phyloP scores from a whole-genome alignment of 1,140 invertebrate species.

The Megathymus violae region DNA sequence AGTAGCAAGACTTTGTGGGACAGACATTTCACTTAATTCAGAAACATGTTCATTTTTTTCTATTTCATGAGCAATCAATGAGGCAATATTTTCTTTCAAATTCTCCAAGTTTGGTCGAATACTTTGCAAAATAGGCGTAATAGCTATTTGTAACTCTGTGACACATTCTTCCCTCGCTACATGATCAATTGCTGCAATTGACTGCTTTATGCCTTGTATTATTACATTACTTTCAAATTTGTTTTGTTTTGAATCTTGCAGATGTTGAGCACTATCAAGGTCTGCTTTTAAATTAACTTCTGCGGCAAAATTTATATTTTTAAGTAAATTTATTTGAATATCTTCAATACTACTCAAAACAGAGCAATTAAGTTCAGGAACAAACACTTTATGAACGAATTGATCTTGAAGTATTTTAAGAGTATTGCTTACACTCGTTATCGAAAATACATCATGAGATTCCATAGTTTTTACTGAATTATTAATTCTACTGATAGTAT shows the following conservation, averaged over 20 bases:
- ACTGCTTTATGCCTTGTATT: slow-evolving; percentile 62
- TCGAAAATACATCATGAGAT: slow-evolving; percentile 47
- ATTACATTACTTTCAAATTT: slow-evolving; percentile 52
- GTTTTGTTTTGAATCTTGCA: slow-evolving; percentile 37
- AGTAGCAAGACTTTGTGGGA: slow-evolving; percentile 60
- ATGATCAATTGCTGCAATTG: slow-evolving; percentile 57
- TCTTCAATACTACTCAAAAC: slow-evolving; percentile 68
- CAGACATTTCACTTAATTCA: slow-evolving; percentile 69
- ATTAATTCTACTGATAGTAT: slow-evolving; percentile 65
- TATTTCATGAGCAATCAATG: slow-evolving; percentile 37
- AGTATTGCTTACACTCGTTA: slow-evolving; percentile 65
- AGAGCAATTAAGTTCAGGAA: slow-evolving; percentile 57
- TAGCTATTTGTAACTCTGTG: slow-evolving; percentile 41
- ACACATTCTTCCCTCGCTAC: slow-evolving; percentile 54
- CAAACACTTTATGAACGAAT: slow-evolving; percentile 57
- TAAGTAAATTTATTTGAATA: slow-evolving; percentile 68
- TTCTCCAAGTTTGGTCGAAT: slow-evolving; percentile 67
- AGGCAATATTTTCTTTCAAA: slow-evolving; percentile 60
- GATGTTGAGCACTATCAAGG: slow-evolving; percentile 58
- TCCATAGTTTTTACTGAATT: slow-evolving; percentile 58
- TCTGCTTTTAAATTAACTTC: slow-evolving; percentile 70
- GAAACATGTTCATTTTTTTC: slow-evolving; percentile 56
- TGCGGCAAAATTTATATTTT: slow-evolving; percentile 75
- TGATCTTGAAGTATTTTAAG: slow-evolving; percentile 64
- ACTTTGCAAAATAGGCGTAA: slow-evolving; percentile 54